Evolutionary conservation across 1,140 invertebrate genomes (phyloP), one percentile per base, ranked within the genome.

Genomic region (Zaprionus ghesquierei): DNA sequence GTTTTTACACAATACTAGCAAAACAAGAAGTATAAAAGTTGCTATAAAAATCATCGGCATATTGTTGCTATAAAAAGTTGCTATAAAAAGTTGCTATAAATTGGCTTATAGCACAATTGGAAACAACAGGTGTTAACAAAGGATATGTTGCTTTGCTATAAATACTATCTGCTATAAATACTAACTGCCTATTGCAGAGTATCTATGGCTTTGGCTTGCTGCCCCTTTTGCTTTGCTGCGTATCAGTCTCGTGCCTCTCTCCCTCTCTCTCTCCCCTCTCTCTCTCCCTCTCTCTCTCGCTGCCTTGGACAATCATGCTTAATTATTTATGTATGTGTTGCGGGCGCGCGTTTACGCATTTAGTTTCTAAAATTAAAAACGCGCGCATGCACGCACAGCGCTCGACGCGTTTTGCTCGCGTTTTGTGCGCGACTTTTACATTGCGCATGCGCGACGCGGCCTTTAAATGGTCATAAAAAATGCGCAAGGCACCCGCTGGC

Each of bases 261-360:
- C 2, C 13, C 13, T 41, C n/a, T 15, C 9, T 13, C 33, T 9
- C 1, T 10, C 33, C 1, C 33, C 13, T n/a, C 33, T 4, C 13
- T 35, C 33, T 35, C 33, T 35, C 13, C 10, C 33, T 15, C 3
- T 20, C 15, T 8, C 13, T 51, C 23, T 15, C 18, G 12, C 13
- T 59, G 20, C 25, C 38, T 59, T 25, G 35, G 22, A 9, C 58
- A 31, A 25, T 20, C 44, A 20, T 41, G 5, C 38, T 66, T 74
- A 74, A 85, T 84, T 85, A 74, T 81, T 77, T 84, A 85, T 84
- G 76, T 84, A 84, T 76, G 68, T 79, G 38, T 77, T 64, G 75
- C n/a, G 18, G 15, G 38, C 38, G 74, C 69, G 78, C 64, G 72
- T 75, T 81, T 62, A 85, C 77, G 81, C 69, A 77, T 80, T 74